phyloP scores from a whole-genome alignment of 2,888 invertebrate genomes.

The Troides aeacus region DNA sequence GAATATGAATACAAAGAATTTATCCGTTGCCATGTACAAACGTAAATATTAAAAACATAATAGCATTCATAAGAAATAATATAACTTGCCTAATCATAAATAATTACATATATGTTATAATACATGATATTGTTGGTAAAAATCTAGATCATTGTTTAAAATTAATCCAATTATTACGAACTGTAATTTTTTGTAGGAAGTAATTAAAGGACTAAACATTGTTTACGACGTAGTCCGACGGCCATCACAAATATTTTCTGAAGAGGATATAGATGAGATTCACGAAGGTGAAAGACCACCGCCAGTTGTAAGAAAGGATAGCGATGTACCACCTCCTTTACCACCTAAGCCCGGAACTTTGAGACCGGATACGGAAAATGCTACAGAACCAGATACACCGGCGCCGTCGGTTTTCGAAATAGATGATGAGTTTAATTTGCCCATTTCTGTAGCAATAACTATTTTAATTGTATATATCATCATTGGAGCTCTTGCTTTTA shows the following conservation, averaged over 20 bases:
- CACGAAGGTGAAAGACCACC: conserved; percentile 47
- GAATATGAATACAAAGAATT: no score
- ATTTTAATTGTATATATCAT: conserved; percentile 93
- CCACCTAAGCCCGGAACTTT: conserved; percentile 65
- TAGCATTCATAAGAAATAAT: no score
- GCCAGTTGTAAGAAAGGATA: conserved; percentile 52
- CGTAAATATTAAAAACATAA: no score
- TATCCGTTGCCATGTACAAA: no score
- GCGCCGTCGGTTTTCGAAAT: conserved; percentile 89
- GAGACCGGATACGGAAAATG: conserved; percentile 51
- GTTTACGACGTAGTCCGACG: conserved; percentile 89
- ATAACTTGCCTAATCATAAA: no score
- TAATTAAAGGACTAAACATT: conserved; percentile 90
- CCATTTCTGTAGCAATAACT: conserved; percentile 92
- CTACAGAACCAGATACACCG: conserved; percentile 86
- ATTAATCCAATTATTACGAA: background rate
- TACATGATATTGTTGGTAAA: no score
- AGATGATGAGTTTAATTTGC: conserved; percentile 96
- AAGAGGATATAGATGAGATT: conserved; percentile 67
- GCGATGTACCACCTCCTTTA: conserved; percentile 68
- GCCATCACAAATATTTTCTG: conserved; percentile 83
- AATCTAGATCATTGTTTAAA: background rate
- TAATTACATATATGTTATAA: no score
- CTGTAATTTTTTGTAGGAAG: conserved; percentile 79
- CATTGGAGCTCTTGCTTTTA: conserved; percentile 90